These are phyloP conservation scores for Drosophila bocqueti DNA, from an alignment of 1,140 invertebrate species.

Conservation along the genomic window DNA sequence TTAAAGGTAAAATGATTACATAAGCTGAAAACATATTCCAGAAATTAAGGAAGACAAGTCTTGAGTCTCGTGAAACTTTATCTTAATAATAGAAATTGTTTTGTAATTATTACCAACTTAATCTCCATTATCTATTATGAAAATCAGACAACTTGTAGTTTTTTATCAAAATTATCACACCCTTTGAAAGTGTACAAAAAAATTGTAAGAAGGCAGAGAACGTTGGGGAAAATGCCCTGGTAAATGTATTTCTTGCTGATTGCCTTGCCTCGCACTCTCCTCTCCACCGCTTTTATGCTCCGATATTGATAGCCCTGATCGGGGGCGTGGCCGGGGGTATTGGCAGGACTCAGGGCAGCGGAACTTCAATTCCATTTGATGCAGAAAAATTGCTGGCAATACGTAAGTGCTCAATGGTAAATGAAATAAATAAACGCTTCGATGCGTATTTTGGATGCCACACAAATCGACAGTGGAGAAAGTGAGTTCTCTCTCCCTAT, in stretches of 20 bases:
- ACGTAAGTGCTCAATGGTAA: slow-evolving; percentile 77
- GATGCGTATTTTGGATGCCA: slow-evolving; percentile 49
- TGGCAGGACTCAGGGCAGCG: slow-evolving; percentile 27
- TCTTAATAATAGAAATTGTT: background rate
- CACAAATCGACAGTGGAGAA: slow-evolving; percentile 16
- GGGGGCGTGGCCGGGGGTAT: slow-evolving; percentile 5
- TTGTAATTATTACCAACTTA: background rate
- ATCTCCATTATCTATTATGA: background rate
- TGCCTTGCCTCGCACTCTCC: slow-evolving; percentile 55
- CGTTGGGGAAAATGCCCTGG: slow-evolving; percentile 31
- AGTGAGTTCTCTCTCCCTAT: background rate
- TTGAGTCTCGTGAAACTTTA: background rate
- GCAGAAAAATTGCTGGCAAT: slow-evolving; percentile 82
- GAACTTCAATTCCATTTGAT: slow-evolving; percentile 82
- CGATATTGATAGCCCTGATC: slow-evolving; percentile 70
- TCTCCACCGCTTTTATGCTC: slow-evolving; percentile 35
- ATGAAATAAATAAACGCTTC: slow-evolving; percentile 82
- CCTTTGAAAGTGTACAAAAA: slow-evolving; percentile 9
- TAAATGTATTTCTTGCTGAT: slow-evolving; percentile 82
- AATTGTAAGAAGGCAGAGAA: slow-evolving; percentile 43
- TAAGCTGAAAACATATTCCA: no score
- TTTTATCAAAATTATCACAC: background rate
- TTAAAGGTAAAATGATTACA: background rate
- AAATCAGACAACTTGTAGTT: background rate
- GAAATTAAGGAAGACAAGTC: background rate